Evolutionary conservation across 2,113 vertebrate species (phyloP).

Genomic region (Dipodomys ordii): DNA sequence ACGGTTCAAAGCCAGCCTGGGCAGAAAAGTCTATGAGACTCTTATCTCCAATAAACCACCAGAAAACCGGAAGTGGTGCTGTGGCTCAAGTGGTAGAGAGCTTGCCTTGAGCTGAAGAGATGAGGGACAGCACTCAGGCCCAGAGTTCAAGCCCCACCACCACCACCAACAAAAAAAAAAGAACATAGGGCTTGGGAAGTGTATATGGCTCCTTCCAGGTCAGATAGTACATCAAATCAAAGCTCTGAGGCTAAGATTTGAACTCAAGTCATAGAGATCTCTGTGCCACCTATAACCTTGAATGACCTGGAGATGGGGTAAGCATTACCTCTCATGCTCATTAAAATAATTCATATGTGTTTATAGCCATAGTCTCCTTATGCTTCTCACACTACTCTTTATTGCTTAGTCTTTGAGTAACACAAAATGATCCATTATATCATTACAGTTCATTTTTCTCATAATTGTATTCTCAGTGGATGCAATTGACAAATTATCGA

Average conservation of each 20-base stretch:
- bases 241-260: background rate
- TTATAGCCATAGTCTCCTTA: background rate
- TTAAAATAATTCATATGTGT: background rate
- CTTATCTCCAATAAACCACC: no score
- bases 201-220: background rate
- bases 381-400: background rate
- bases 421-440: conserved; percentile 65
- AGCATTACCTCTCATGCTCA: rapidly evolving
- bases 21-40: no score
- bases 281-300: background rate
- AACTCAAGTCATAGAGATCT: background rate
- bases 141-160: no score
- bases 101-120: no score
- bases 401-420: conserved; percentile 71
- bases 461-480: conserved; percentile 58
- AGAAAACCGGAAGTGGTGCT: no score
- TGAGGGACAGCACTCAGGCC: no score
- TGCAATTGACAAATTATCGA: conserved; percentile 64
- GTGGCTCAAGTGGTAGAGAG: no score
- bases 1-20: no score
- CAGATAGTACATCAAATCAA: background rate
- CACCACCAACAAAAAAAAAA: no score
- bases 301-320: background rate
- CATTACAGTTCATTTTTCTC: conserved; percentile 72
- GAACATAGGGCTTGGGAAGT: background rate